These are phyloP conservation scores for Sebastes diaconus DNA, from an alignment of 2,797 vertebrate genomes.

Conservation along the genomic window DNA sequence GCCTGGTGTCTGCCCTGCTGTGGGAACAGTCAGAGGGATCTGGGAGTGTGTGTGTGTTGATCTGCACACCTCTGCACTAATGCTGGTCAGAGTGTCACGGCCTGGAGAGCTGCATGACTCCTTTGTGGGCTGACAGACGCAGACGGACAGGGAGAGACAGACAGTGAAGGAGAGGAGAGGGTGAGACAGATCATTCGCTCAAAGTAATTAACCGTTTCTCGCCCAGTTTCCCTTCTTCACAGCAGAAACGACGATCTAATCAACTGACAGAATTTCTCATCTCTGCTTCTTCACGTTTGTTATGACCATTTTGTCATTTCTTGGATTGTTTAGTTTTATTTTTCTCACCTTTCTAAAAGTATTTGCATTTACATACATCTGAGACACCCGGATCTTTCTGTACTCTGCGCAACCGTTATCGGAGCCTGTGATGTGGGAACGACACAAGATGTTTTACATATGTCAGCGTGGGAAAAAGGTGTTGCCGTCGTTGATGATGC, in stretches of 20 bases:
- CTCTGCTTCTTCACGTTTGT: not conserved
- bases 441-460: not conserved
- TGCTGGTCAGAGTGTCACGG: constrained; percentile 48
- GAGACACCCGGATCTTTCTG: not conserved
- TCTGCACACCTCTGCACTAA: constrained; percentile 47
- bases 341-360: not conserved
- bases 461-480: not conserved
- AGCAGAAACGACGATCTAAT: not conserved
- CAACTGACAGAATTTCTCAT: not conserved
- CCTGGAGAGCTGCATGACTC: constrained; percentile 51
- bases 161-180: constrained; percentile 16
- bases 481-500: not conserved
- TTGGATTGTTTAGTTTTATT: not conserved
- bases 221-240: constrained; percentile 11
- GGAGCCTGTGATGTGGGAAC: not conserved
- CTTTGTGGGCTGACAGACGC: constrained; percentile 41
- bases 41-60: constrained; percentile 35
- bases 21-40: constrained; percentile 55
- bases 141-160: constrained; percentile 39
- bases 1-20: constrained; percentile 61
- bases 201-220: constrained; percentile 57
- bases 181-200: constrained; percentile 44
- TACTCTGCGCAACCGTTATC: not conserved
- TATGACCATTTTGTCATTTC: not conserved
- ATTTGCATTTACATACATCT: not conserved